Percentiles rank a stretch among this genome's conserved stretches.
phyloP scores from a whole-genome alignment of 2,113 vertebrate species.

The Takifugu flavidus region DNA sequence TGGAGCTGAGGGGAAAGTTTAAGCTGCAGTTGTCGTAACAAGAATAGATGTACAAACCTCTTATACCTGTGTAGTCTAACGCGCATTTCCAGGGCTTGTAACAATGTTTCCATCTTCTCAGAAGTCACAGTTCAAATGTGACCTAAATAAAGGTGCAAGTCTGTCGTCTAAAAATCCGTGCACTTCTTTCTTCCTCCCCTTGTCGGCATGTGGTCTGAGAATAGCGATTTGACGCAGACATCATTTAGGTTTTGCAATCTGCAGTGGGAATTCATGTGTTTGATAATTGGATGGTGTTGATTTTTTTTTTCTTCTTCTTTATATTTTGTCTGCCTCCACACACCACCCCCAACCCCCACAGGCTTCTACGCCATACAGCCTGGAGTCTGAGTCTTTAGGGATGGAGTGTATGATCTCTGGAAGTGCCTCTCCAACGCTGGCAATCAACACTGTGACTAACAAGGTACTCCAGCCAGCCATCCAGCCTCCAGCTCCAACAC shows the following conservation, averaged over 20 bases:
- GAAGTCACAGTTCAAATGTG: conserved; percentile 69
- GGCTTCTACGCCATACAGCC: conserved; percentile 91
- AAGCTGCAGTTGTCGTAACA: not conserved
- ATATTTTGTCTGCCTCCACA: conserved; percentile 37
- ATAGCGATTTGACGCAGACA: conserved; percentile 15
- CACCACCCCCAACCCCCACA: conserved; percentile 58
- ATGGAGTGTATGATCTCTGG: conserved; percentile 94
- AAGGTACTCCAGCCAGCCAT: conserved; percentile 81
- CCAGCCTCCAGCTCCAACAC: conserved; percentile 69
- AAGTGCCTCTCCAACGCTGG: conserved; percentile 94
- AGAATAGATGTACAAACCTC: not conserved
- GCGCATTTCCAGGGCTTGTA: conserved; percentile 12
- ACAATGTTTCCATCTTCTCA: conserved; percentile 35
- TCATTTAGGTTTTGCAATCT: conserved; percentile 22
- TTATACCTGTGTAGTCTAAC: not conserved
- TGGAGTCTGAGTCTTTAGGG: conserved; percentile 92
- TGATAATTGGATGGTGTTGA: conserved; percentile 58
- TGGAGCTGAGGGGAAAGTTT: not conserved
- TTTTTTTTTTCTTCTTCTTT: conserved; percentile 10
- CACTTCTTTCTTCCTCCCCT: conserved; percentile 2
- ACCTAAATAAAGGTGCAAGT: conserved; percentile 71
- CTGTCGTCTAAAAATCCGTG: conserved; percentile 28
- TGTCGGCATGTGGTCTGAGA: conserved; percentile 10
- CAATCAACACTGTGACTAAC: conserved; percentile 98
- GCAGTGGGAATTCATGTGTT: conserved; percentile 42